A percentile compares a stretch with the other conserved stretches of the same genome.
Evolutionary conservation across 2,797 vertebrate species (phyloP).

Genomic region (Momotus momota): DNA sequence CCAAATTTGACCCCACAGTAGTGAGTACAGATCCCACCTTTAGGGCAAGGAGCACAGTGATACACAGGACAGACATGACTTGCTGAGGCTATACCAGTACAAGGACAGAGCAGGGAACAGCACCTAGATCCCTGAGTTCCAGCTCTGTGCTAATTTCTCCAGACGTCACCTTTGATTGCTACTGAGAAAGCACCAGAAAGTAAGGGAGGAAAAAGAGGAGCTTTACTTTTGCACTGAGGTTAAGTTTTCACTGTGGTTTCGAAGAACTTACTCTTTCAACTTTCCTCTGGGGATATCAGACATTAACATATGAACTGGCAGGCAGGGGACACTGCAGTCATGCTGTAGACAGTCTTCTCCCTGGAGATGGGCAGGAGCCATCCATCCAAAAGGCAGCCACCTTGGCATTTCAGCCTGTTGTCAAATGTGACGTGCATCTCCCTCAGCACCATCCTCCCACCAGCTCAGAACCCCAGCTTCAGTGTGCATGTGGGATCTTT

Average conservation of each 20-base stretch:
- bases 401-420: slow-evolving; percentile 10
- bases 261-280: neutral
- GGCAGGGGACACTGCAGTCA: neutral
- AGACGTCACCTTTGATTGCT: neutral
- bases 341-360: slow-evolving; percentile 6
- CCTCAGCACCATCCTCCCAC: neutral
- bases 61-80: neutral
- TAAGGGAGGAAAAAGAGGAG: neutral
- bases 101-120: neutral
- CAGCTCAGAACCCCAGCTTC: neutral
- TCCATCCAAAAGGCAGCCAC: slow-evolving; percentile 42
- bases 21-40: neutral
- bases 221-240: neutral
- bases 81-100: neutral
- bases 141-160: neutral
- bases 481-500: neutral
- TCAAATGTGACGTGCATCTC: neutral
- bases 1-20: neutral
- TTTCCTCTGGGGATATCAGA: neutral
- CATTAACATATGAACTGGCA: neutral
- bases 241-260: neutral
- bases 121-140: neutral
- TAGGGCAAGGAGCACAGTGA: neutral
- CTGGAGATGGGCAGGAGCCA: slow-evolving; percentile 3
- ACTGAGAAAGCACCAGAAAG: neutral